phyloP scores from a whole-genome alignment of 2,888 invertebrate genomes.

The Xestoiulus laeticollis region DNA sequence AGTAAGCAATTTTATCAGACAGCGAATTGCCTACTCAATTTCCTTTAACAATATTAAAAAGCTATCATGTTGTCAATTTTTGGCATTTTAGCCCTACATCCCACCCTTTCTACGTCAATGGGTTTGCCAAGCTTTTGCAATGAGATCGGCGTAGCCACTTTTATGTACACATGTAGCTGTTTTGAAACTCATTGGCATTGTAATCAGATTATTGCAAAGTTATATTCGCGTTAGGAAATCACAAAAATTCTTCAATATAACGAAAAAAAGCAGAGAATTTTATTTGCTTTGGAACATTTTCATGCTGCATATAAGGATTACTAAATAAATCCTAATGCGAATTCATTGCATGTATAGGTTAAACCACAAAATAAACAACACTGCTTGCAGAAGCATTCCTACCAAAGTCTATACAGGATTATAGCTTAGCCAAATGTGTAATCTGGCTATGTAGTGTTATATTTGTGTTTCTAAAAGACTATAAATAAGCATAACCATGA shows the following conservation, averaged over 20 bases:
- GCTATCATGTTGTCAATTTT: constrained; percentile 4
- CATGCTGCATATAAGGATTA: background rate
- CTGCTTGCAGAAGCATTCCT: background rate
- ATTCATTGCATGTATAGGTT: background rate
- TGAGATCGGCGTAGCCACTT: background rate
- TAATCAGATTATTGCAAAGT: background rate
- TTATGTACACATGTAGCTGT: background rate
- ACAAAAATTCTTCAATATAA: background rate
- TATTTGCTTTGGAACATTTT: no score
- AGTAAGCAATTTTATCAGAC: background rate
- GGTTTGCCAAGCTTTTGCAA: background rate
- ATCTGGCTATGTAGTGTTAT: no score
- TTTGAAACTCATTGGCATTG: background rate
- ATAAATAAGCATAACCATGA: no score
- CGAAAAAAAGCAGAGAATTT: background rate
- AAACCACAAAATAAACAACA: background rate
- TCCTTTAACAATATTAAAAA: constrained; percentile 34
- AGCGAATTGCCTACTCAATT: constrained; percentile 23
- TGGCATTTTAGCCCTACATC: background rate
- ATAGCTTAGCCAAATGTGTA: no score
- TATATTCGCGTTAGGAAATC: constrained; percentile 19
- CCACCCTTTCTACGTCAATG: background rate
- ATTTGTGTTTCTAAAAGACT: no score
- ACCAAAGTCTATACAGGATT: no score
- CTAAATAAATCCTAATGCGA: background rate